Evolutionary conservation across 2,113 vertebrate genomes (phyloP).

Genomic region (Monopterus albus): DNA sequence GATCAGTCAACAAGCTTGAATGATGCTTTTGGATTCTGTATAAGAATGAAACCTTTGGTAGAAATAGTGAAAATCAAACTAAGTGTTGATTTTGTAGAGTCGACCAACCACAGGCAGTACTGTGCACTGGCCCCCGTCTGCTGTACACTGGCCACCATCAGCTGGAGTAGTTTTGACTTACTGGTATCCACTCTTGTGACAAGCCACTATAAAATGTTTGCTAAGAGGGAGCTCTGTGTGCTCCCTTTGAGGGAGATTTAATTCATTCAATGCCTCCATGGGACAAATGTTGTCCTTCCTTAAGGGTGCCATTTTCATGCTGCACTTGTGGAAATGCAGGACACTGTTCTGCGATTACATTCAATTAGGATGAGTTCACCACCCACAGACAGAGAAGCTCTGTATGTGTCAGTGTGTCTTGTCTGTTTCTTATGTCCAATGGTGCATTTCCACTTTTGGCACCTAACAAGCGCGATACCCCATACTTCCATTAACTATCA

Average conservation of each 20-base stretch:
- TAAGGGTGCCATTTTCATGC: not conserved
- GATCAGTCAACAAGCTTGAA: not conserved
- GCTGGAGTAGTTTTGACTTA: not conserved
- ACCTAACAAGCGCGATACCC: too few species aligned
- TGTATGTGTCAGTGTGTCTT: not conserved
- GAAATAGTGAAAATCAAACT: not conserved
- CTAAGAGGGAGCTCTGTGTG: not conserved
- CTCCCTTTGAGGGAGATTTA: not conserved
- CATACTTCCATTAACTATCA: too few species aligned
- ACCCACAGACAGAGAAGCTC: conserved; percentile 10
- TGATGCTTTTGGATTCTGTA: not conserved
- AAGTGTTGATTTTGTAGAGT: not conserved
- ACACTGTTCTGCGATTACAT: not conserved
- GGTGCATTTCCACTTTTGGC: too few species aligned
- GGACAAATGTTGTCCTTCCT: conserved; percentile 19
- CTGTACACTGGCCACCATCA: not conserved
- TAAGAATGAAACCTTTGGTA: not conserved
- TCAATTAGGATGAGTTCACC: not conserved
- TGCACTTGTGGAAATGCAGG: not conserved
- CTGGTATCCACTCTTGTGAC: conserved; percentile 22
- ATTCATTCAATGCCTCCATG: conserved; percentile 21
- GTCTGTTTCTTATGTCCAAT: conserved; percentile 24
- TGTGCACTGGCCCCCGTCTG: not conserved
- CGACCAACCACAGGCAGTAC: not conserved
- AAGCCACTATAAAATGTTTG: not conserved